Base-by-base conservation (phyloP, 2,113 vertebrate species). In the Sphaerodactylus townsendi region DNA sequence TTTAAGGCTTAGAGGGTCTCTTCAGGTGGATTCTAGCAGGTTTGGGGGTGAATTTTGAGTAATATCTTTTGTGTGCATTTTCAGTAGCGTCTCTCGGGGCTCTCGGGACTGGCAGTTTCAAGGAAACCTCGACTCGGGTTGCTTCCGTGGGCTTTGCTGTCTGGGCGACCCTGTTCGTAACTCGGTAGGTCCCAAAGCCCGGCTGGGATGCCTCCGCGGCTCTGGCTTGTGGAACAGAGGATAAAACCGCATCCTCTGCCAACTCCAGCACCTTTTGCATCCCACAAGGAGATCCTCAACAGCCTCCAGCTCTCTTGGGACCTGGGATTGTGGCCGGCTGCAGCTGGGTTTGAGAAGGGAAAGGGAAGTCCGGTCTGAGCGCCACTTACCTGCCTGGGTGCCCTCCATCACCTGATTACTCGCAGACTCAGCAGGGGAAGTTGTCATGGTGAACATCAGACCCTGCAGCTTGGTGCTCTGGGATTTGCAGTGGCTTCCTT, bases 341-440 rank as follows among this genome's bases (percentile, higher is more conserved):
- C 48, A 39, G 2, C 46, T 19, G 35, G 50, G 37, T 9, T 15
- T 35, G 5, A 33, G 11, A 11, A 28, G 17, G 0, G 74, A 23
- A 8, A 21, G 9, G 5, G 2, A 41, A 35, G n/a, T 19, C 7
- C 23, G 46, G 1, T 33, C n/a, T 33, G 3, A 25, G n/a, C 11
- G 23, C 15, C 33, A 71, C 96, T 96, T 96, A 98, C 97, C 97
- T 92, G 95, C 93, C 92, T 96, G 91, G 82, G 94, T 95, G 86
- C 97, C 97, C 0, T 97, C 97, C n/a, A 94, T 92, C 66, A 94
- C 92, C 1, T 93, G 82, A 89, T 95, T 96, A 85, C 91, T 91
- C n/a, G 89, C 90, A 0, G 96, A 97, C 37, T 94, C 96, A 0
- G 87, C 75, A 0, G 97, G 96, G 5, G 97, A 97, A 1, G 88